These are phyloP conservation scores for Amblyopsis hoosieri DNA, from an alignment of 2,797 vertebrate genomes.

Conservation along the genomic window DNA sequence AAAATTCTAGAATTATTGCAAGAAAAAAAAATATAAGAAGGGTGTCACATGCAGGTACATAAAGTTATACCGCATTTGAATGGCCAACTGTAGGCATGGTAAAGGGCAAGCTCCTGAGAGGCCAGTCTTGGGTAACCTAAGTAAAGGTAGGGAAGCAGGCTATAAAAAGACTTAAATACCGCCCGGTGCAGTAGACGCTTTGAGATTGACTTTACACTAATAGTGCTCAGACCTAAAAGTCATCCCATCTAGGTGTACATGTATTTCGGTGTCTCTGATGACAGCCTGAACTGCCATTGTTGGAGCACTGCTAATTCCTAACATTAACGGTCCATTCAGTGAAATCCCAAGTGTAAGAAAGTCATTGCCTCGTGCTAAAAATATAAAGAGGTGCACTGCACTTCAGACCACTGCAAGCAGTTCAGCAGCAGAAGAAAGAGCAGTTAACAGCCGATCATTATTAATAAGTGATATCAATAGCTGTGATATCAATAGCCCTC, in stretches of 20 bases:
- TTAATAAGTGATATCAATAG: constrained; percentile 14
- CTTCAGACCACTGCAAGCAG: constrained; percentile 40
- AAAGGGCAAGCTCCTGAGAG: constrained; percentile 77
- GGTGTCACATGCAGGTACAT: constrained; percentile 73
- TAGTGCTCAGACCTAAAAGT: constrained; percentile 72
- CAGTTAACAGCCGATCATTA: constrained; percentile 30
- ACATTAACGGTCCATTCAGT: too few relatives aligned
- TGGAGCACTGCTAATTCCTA: constrained; percentile 55
- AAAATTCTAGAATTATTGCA: constrained; percentile 15
- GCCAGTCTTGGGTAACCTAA: constrained; percentile 81
- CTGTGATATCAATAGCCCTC: constrained; percentile 16
- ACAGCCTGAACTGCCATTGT: constrained; percentile 61
- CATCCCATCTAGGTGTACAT: constrained; percentile 66
- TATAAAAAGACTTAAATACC: constrained; percentile 61
- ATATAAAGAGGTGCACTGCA: too few relatives aligned
- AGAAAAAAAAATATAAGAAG: constrained; percentile 43
- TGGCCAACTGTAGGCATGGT: constrained; percentile 77
- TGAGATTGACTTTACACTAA: constrained; percentile 50
- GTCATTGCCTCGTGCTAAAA: too few relatives aligned
- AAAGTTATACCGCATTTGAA: constrained; percentile 77
- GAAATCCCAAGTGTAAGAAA: constrained; percentile 12
- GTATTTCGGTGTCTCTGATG: constrained; percentile 56
- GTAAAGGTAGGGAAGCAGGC: constrained; percentile 76
- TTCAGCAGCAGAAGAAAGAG: constrained; percentile 50
- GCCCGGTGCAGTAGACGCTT: constrained; percentile 47